Evolutionary conservation across 2,797 vertebrate species (phyloP).

Genomic region (Mormyrops attenuatus): DNA sequence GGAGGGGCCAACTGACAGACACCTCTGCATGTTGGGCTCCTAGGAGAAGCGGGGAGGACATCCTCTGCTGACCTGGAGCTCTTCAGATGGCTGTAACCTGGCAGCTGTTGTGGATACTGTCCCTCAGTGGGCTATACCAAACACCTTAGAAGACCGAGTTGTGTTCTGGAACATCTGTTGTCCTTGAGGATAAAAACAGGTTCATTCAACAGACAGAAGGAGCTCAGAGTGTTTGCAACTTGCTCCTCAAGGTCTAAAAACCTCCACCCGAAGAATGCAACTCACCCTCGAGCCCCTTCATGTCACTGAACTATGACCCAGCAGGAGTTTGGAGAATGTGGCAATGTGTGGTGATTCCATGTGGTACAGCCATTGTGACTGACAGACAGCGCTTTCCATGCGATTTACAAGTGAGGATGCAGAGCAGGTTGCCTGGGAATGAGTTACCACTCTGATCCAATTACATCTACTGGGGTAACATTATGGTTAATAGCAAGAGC

Average conservation of each 20-base stretch:
- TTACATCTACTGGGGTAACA: not conserved
- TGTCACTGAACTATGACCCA: not conserved
- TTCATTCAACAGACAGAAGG: not conserved
- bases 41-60: not conserved
- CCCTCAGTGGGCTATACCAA: not conserved
- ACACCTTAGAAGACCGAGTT: not conserved
- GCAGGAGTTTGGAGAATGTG: not conserved
- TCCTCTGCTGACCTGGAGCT: not conserved
- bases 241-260: not conserved
- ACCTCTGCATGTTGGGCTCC: not conserved
- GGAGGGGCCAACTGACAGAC: not conserved
- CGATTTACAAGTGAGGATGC: not conserved
- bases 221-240: not conserved
- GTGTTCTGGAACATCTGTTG: not conserved
- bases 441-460: not conserved
- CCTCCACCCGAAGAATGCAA: not conserved
- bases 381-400: not conserved
- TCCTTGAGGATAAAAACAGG: not conserved
- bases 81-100: not conserved
- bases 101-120: not conserved
- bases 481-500: not conserved
- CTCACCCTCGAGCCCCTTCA: not conserved
- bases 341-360: not conserved
- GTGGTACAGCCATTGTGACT: not conserved
- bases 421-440: not conserved